These are phyloP conservation scores for Empidonax traillii DNA, from an alignment of 2,113 vertebrate genomes.

Conservation along the genomic window DNA sequence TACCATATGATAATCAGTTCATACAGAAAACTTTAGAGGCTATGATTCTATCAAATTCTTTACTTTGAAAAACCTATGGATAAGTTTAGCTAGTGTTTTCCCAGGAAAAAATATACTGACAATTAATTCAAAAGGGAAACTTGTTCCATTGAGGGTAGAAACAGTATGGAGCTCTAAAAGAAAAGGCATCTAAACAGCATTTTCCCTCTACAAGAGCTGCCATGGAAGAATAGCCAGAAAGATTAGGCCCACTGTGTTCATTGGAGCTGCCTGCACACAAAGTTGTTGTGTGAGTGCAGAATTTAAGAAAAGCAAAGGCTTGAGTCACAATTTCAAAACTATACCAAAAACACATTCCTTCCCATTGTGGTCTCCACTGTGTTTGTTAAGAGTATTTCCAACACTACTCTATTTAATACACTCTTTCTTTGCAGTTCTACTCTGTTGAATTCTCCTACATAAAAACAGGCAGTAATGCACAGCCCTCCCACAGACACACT, in stretches of 20 bases:
- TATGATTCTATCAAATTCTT: background rate
- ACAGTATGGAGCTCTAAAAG: background rate
- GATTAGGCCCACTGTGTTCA: background rate
- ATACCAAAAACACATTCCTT: background rate
- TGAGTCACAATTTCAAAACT: background rate
- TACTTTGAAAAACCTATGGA: background rate
- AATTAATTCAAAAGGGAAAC: background rate
- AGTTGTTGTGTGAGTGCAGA: background rate
- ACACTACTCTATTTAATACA: background rate
- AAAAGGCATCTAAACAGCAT: background rate
- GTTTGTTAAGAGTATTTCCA: background rate
- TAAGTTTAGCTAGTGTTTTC: background rate
- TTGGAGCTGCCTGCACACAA: background rate
- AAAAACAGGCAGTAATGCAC: background rate
- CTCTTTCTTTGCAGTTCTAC: background rate
- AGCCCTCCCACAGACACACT: constrained; percentile 18
- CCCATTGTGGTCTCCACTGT: background rate
- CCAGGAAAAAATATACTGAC: background rate
- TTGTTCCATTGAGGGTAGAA: background rate
- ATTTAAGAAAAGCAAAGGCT: background rate
- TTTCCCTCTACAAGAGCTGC: background rate
- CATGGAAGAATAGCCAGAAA: background rate
- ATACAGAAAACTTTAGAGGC: background rate
- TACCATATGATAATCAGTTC: background rate
- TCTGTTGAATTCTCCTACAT: background rate